These are phyloP conservation scores for Patella ulyssiponensis DNA, from an alignment of 2,888 invertebrate species.

Conservation along the genomic window DNA sequence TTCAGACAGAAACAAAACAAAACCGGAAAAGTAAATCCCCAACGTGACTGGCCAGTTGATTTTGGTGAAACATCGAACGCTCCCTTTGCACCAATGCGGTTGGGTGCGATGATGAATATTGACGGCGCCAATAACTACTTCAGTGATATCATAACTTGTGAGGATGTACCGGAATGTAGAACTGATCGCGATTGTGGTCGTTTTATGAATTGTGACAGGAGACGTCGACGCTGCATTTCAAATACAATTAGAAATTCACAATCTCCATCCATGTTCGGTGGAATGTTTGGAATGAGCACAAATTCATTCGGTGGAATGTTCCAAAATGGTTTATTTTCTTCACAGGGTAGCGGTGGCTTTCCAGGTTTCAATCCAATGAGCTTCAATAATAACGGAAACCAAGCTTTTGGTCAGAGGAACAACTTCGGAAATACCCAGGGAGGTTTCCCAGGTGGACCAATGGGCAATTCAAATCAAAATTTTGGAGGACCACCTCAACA, in stretches of 20 bases:
- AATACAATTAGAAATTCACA: slow-evolving; percentile 16
- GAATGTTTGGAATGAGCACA: background rate
- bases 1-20: slow-evolving; percentile 36
- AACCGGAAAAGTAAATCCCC: slow-evolving; percentile 21
- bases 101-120: slow-evolving; percentile 54
- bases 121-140: slow-evolving; percentile 55
- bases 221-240: slow-evolving; percentile 44
- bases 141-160: slow-evolving; percentile 33
- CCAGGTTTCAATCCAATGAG: background rate
- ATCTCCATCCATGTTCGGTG: background rate
- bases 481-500: no score
- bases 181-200: slow-evolving; percentile 43
- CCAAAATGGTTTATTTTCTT: background rate
- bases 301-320: background rate
- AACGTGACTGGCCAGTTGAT: slow-evolving; percentile 30
- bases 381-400: no score
- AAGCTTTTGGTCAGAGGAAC: no score
- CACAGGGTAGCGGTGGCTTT: background rate
- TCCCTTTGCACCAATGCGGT: slow-evolving; percentile 47
- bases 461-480: no score
- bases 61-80: slow-evolving; percentile 35
- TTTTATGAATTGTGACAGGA: slow-evolving; percentile 48
- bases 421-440: no score
- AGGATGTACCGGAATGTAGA: slow-evolving; percentile 39
- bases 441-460: no score